Base-by-base conservation (phyloP, 2,888 invertebrate genomes). In the Callosobruchus maculatus region DNA sequence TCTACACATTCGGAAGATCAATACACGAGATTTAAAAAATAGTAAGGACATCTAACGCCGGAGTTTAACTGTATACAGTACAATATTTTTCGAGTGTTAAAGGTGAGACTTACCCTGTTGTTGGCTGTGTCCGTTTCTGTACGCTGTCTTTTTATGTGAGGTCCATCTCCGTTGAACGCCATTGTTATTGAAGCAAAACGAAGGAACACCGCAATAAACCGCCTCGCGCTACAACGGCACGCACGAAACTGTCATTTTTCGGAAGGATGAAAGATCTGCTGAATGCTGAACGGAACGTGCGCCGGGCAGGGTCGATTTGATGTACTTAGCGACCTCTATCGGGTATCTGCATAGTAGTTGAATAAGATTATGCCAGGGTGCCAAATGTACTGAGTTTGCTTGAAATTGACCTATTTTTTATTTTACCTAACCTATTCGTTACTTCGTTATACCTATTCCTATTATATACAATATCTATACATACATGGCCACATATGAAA, bases 111-210 rank as follows among this genome's bases (percentile, higher is more conserved):
- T 83, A 88, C 88, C 81, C 87, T 84, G 80, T 87, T 87, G 80
- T 86, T 88, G 74, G 84, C 85, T 49, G 87, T 82, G 79, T 88
- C 88, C 73, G 85, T 82, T 79, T 88, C 88, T 74, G 87, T 87
- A 78, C 88, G 85, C 80, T 87, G 88, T 82, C 88, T 84, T 86
- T 88, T 88, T 80, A 84, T 86, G 79, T 87, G 86, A 77, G 88
- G 88, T 78, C 91, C 90, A 89, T 91, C 91, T 85, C 91, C 92
- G 89, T 92, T 92, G 90, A 91, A 92, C 91, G 92, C 91, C 92
- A 92, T 92, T 87, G 88, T 91, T 89, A 87, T 90, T 89, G 89
- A 91, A 90, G 89, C 89, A 89, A 82, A 77, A 80, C 81, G 78
- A 78, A 79, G 77, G 77, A 78, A 80, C 74, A 77, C 77, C 73